Percentiles rank a stretch among this genome's conserved stretches.
Conservation (phyloP, 2,797 vertebrate species). For the Coregonus ussuriensis region DNA sequence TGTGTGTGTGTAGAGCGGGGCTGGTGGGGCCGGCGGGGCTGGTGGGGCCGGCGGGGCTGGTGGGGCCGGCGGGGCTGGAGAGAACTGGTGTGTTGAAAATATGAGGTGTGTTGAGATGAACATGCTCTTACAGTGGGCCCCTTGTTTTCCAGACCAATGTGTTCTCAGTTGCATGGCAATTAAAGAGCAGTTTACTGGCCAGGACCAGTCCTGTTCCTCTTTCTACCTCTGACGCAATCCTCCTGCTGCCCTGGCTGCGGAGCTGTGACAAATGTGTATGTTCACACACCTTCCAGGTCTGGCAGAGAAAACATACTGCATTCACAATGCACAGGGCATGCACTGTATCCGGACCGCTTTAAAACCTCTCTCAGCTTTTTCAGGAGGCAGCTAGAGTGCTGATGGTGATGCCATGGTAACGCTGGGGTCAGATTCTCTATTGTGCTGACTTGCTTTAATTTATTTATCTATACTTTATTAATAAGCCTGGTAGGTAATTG, state of each 20-base stretch:
- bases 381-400: constrained; percentile 13
- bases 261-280: background rate
- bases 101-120: constrained; percentile 74
- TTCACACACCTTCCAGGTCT: constrained; percentile 6
- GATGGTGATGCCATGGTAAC: constrained; percentile 43
- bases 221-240: constrained; percentile 66
- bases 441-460: constrained; percentile 1
- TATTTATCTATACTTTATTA: too few relatives aligned
- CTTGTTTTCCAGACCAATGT: constrained; percentile 72
- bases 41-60: constrained; percentile 25
- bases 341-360: constrained; percentile 40
- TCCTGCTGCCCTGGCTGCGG: constrained; percentile 49
- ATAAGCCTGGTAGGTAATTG: too few relatives aligned
- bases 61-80: constrained; percentile 14
- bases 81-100: constrained; percentile 57
- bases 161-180: constrained; percentile 76
- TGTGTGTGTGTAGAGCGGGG: background rate
- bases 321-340: constrained; percentile 47
- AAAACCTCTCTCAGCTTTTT: background rate
- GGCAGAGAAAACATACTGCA: constrained; percentile 52
- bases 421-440: constrained; percentile 41
- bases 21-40: constrained; percentile 17
- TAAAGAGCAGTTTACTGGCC: constrained; percentile 74
- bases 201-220: constrained; percentile 53
- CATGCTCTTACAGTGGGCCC: constrained; percentile 69